Conservation (phyloP, 2,888 invertebrate species). For the Andrena chrysosceles region DNA sequence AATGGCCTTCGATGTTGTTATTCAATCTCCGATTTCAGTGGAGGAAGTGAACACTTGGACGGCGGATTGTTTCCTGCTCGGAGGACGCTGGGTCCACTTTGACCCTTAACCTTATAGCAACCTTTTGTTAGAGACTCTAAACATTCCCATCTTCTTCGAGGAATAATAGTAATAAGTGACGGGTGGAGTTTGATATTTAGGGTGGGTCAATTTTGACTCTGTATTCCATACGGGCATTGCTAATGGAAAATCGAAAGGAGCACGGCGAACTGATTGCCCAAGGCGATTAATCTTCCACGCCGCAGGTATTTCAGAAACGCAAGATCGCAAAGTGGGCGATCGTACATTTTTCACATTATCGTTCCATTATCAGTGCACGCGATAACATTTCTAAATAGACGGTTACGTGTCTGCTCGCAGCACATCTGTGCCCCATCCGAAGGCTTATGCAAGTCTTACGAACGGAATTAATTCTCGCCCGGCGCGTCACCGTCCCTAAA, state of each 20-base stretch:
- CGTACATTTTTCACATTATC: slow-evolving; percentile 45
- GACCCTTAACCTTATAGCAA: too few species aligned
- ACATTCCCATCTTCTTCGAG: too few species aligned
- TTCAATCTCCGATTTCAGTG: too few species aligned
- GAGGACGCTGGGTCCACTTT: too few species aligned
- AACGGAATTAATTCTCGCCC: slow-evolving; percentile 32
- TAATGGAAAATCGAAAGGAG: neutral
- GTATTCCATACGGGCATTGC: neutral
- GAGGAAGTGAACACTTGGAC: too few species aligned
- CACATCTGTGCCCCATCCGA: slow-evolving; percentile 42
- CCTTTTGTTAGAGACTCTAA: too few species aligned
- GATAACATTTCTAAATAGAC: slow-evolving; percentile 55
- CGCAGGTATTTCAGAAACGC: neutral
- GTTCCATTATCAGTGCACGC: slow-evolving; percentile 49
- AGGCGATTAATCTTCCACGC: neutral
- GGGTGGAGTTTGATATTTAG: too few species aligned
- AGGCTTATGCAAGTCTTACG: slow-evolving; percentile 35
- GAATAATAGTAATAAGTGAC: too few species aligned
- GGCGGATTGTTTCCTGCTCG: too few species aligned
- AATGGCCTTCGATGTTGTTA: too few species aligned
- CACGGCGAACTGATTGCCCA: neutral
- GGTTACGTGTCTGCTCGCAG: slow-evolving; percentile 20
- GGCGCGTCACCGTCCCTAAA: slow-evolving; percentile 1
- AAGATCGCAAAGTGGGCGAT: neutral
- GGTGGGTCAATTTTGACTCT: neutral